Evolutionary conservation across 1,140 invertebrate species (phyloP).

Genomic region (Sogatella furcifera): DNA sequence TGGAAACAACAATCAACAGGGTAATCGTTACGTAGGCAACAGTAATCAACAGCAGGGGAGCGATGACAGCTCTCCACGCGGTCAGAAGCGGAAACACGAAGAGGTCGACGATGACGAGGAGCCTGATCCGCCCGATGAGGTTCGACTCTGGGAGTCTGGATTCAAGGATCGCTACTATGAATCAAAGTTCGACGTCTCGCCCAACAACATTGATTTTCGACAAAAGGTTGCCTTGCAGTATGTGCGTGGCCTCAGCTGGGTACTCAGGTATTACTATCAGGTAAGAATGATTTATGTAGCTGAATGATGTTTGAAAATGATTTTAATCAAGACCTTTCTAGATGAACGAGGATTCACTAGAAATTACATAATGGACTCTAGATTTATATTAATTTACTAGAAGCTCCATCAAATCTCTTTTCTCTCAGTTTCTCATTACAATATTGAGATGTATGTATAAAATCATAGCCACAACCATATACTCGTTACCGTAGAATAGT

Average conservation of each 20-base stretch:
- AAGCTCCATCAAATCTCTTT: too few relatives aligned
- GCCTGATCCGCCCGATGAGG: slow-evolving; percentile 80
- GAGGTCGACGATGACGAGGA: slow-evolving; percentile 48
- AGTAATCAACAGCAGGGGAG: slow-evolving; percentile 1
- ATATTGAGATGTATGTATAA: too few relatives aligned
- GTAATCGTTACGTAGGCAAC: not conserved
- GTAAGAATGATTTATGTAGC: slow-evolving; percentile 23
- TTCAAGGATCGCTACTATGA: slow-evolving; percentile 98
- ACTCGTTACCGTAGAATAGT: too few relatives aligned
- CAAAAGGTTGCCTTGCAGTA: slow-evolving; percentile 81
- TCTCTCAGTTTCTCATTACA: too few relatives aligned
- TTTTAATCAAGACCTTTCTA: too few relatives aligned
- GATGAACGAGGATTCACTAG: too few relatives aligned
- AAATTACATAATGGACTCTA: too few relatives aligned
- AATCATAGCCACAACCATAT: too few relatives aligned
- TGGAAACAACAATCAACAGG: not conserved
- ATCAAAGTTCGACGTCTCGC: slow-evolving; percentile 85
- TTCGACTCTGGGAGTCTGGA: slow-evolving; percentile 93
- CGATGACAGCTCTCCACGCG: slow-evolving; percentile 14
- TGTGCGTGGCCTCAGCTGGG: slow-evolving; percentile 94
- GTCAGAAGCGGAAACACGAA: slow-evolving; percentile 38
- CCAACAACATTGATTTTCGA: slow-evolving; percentile 75
- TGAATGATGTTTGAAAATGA: too few relatives aligned
- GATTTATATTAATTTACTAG: too few relatives aligned
- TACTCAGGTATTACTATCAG: slow-evolving; percentile 96